Evolutionary conservation across 2,888 invertebrate genomes (phyloP).

Genomic region (Malacosoma neustria): DNA sequence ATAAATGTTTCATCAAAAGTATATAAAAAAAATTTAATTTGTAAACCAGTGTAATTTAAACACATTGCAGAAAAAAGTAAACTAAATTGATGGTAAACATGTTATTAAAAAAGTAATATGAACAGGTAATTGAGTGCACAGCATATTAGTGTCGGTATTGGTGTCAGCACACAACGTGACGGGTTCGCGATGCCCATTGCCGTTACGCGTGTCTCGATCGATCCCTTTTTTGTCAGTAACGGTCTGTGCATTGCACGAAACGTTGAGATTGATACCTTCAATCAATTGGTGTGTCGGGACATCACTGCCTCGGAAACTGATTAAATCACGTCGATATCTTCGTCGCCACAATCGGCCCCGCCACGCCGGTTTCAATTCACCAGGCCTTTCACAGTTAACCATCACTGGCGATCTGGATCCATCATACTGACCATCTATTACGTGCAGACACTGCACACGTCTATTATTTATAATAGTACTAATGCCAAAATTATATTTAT

Average conservation of each 20-base stretch:
- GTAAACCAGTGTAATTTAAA: too few species aligned
- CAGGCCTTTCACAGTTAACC: conserved; percentile 47
- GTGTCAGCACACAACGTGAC: conserved; percentile 59
- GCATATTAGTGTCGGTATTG: conserved; percentile 57
- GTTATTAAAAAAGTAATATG: conserved; percentile 35
- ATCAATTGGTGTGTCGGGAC: conserved; percentile 59
- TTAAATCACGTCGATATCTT: conserved; percentile 68
- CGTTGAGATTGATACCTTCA: conserved; percentile 66
- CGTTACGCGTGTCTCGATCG: conserved; percentile 63
- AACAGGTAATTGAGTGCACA: conserved; percentile 53
- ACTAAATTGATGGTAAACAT: conserved; percentile 18
- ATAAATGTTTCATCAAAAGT: too few species aligned
- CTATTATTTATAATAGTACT: background rate
- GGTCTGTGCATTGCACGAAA: conserved; percentile 63
- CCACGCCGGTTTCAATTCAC: conserved; percentile 34
- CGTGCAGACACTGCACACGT: conserved; percentile 15
- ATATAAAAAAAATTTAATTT: too few species aligned
- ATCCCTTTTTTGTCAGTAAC: conserved; percentile 69
- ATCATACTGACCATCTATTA: conserved; percentile 33
- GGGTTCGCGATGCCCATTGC: conserved; percentile 60
- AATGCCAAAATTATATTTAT: background rate
- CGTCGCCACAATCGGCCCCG: conserved; percentile 18
- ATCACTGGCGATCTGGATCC: conserved; percentile 56
- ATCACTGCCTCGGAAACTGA: conserved; percentile 55
- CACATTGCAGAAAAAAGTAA: too few species aligned